Evolutionary conservation across 2,797 vertebrate species (phyloP).

Genomic region (Coregonus ussuriensis): DNA sequence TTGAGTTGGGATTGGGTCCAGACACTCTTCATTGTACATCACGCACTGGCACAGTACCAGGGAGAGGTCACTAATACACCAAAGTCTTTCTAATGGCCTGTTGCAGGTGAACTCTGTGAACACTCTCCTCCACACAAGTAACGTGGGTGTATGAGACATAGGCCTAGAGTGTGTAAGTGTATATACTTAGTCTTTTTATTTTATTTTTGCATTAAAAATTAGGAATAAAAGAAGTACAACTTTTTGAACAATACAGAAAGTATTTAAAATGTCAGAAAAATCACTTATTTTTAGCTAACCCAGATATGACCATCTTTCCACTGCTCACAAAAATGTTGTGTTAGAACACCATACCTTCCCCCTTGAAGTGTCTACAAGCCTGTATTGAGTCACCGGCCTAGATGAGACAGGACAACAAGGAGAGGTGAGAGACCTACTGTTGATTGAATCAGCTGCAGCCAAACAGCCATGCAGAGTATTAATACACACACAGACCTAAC

Average conservation of each 20-base stretch:
- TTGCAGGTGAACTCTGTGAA: neutral
- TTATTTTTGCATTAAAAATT: no score
- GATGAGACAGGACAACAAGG: slow-evolving; percentile 18
- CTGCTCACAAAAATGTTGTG: neutral
- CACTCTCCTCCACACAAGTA: neutral
- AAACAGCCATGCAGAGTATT: no score
- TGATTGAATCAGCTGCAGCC: slow-evolving; percentile 11
- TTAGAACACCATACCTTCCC: neutral
- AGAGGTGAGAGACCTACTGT: slow-evolving; percentile 12
- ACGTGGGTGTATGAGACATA: no score
- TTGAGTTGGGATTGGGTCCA: no score
- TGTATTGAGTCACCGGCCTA: neutral
- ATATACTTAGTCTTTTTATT: no score
- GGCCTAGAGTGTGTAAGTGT: no score
- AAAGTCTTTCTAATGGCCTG: neutral
- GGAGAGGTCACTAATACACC: neutral
- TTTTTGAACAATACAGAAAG: neutral
- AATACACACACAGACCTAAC: neutral
- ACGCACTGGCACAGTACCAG: neutral
- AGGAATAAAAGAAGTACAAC: neutral
- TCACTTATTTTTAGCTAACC: neutral
- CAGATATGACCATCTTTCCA: neutral
- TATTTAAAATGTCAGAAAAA: slow-evolving; percentile 8
- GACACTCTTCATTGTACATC: no score
- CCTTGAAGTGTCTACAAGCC: neutral